Evolutionary conservation across 2,797 vertebrate species (phyloP).

Genomic region (Diceros bicornis): DNA sequence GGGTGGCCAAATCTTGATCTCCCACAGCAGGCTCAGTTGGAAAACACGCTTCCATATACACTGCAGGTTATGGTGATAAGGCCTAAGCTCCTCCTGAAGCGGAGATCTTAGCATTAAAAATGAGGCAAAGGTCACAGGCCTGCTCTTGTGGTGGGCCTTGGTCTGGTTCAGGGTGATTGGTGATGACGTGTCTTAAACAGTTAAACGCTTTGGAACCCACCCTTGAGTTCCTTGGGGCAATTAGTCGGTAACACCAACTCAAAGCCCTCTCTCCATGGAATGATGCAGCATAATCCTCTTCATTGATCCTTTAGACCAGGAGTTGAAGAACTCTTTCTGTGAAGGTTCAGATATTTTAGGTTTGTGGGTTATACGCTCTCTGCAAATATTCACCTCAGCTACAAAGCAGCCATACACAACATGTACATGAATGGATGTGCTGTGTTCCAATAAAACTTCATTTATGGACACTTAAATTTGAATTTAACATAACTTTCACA

Average conservation of each 20-base stretch:
- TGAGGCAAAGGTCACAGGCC: too few species aligned
- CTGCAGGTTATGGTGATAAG: too few species aligned
- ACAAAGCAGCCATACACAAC: neutral
- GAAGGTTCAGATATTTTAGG: slow-evolving; percentile 49
- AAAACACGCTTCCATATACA: too few species aligned
- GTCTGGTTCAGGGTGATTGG: too few species aligned
- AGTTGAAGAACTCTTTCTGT: neutral
- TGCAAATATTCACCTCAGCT: neutral
- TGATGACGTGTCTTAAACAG: too few species aligned
- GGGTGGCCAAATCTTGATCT: too few species aligned
- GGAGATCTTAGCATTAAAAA: too few species aligned
- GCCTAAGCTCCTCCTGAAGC: too few species aligned
- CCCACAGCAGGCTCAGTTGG: too few species aligned
- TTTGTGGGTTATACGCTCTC: neutral
- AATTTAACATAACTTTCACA: neutral
- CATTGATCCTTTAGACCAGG: slow-evolving; percentile 26
- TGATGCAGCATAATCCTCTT: neutral
- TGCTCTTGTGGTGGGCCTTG: too few species aligned
- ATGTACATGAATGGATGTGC: neutral
- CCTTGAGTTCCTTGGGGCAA: too few species aligned
- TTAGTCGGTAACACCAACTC: neutral
- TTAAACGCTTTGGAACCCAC: too few species aligned
- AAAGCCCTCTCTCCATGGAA: neutral
- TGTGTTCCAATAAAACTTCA: neutral
- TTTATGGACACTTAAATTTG: neutral